Base-by-base conservation (phyloP, 2,797 vertebrate genomes). In the Ara ararauna region DNA sequence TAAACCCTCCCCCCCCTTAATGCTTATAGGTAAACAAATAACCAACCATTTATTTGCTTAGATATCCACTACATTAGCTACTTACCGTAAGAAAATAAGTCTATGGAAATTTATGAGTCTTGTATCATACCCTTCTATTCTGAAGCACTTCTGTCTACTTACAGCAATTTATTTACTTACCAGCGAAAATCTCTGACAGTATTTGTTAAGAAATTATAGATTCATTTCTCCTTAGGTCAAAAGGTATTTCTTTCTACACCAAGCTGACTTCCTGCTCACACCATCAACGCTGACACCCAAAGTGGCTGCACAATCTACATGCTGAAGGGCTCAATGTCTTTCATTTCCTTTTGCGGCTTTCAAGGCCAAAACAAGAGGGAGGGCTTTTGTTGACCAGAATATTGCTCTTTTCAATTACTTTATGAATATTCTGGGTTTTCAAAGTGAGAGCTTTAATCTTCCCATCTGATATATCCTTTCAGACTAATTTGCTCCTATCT, bases 271-370 rank as follows among this genome's bases (percentile, higher is more conserved):
- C 3, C 64, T 94, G 81, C 64, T 82, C 62, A 12, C 26, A 80
- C 75, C 51, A 40, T 94, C 60, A 87, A 54, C 10, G 7, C n/a
- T 4, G 3, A 90, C 60, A 66, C 74, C 38, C 32, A 1, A 61
- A 56, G 81, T 11, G n/a, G 54, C 89, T 40, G 47, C 51, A 71
- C 48, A 78, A 29, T 8, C 36, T 67, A 54, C 8, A 40, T 1
- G 5, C 50, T 32, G 29, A 89, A 93, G 54, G 67, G 38, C 53
- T 91, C 5, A 0, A 72, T 42, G 51, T 50, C 54, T 95, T 74
- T 95, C 77, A 96, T 54, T 97, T 97, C 96, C 95, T 84, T 95
- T 92, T 92, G 94, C 42, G 72, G 88, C 44, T 97, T 95, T 88
- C 24, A 94, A 94, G 77, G 87, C 72, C 62, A 13, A 91, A 91